Evolutionary conservation across 2,797 vertebrate species (phyloP), one percentile per base, ranked within the genome.

Genomic region (Mycteria americana): DNA sequence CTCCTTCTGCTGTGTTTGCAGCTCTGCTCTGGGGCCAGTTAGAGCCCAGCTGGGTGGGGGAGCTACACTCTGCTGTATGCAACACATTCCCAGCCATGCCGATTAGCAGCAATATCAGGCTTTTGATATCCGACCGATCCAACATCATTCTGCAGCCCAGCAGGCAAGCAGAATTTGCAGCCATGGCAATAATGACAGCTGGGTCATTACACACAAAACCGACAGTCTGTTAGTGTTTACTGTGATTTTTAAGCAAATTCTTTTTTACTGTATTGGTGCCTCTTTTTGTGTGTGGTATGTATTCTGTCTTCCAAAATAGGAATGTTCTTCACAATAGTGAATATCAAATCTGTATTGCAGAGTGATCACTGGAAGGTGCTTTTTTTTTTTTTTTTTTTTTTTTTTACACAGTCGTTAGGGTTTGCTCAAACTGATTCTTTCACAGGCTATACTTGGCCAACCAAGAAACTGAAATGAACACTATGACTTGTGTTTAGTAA

Each of bases 181-280:
- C 79, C 83, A 33, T 57, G 63, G 62, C 67, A 92, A 35, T 93
- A 85, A 51, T 46, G 75, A 35, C 64, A 95, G 30, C 64, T 88
- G 83, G 79, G 69, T 86, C 79, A 65, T 90, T 93, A n/a, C 45
- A 51, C 65, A 84, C 48, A 88, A 64, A 88, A 9, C 25, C 1
- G 0, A 12, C 8, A 7, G 78, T 25, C 63, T 86, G n/a, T 46
- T 72, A 43, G 41, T 41, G 25, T 67, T 94, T 41, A 21, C 62
- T 48, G 23, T 56, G 88, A 65, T 76, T 90, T 92, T 95, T 92
- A 90, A 93, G 46, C 25, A 85, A 88, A 84, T 81, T 65, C 11
- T 48, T 80, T 84, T 63, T 87, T 65, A 39, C 12, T 82, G 24
- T 79, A 2, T 48, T 51, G 23, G 10, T 70, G 25, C 3, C 9